Evolutionary conservation across 2,888 invertebrate genomes (phyloP).

Genomic region (Drosophila cyrtoloma): DNA sequence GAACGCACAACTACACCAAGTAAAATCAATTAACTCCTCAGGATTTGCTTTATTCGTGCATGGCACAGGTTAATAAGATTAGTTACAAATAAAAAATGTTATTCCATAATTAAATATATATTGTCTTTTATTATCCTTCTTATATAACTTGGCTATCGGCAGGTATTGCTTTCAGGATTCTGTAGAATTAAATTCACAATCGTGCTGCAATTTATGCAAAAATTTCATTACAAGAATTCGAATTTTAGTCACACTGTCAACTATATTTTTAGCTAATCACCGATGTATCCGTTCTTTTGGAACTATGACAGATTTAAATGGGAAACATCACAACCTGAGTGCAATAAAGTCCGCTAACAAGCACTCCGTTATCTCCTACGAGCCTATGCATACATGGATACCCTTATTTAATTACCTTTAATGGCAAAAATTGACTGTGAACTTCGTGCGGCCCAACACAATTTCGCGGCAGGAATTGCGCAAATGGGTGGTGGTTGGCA

Average conservation of each 20-base stretch:
- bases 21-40: slow-evolving; percentile 50
- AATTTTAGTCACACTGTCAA: not conserved
- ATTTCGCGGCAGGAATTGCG: slow-evolving; percentile 25
- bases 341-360: not conserved
- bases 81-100: not conserved
- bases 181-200: not conserved
- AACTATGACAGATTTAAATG: not conserved
- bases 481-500: not conserved
- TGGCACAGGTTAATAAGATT: not conserved
- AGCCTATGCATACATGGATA: slow-evolving; percentile 3
- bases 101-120: not conserved
- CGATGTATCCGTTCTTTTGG: not conserved
- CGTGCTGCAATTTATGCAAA: not conserved
- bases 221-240: not conserved
- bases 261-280: not conserved
- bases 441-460: slow-evolving; percentile 9
- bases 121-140: not conserved
- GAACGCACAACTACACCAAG: slow-evolving; percentile 6
- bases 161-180: not conserved
- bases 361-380: slow-evolving; percentile 5
- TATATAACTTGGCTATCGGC: not conserved
- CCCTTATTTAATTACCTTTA: slow-evolving; percentile 40
- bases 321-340: not conserved
- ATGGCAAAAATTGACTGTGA: slow-evolving; percentile 32
- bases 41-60: not conserved